Evolutionary conservation across 2,888 invertebrate species (phyloP), one percentile per base, ranked within the genome.

Genomic region (Linnaemya vulpina): DNA sequence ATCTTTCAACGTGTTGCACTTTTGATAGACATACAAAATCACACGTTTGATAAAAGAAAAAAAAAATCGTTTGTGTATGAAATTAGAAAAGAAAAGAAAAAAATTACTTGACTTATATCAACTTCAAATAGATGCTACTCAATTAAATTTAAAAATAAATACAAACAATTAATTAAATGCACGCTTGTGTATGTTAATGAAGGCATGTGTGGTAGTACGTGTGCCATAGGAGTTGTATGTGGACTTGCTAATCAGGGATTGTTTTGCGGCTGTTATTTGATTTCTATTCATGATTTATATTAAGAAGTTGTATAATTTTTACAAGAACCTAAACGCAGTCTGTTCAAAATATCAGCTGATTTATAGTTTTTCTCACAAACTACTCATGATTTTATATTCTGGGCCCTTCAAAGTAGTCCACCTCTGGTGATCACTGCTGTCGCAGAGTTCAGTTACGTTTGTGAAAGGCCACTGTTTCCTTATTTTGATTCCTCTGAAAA

Each of bases 1-100:
- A 86, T 87, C 82, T 87, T 84, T 87, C 84, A 86, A 81, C 75
- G 70, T 80, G 83, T 79, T 87, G 87, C 87, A 87, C 86, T 87
- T 86, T 86, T 75, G 83, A 78, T 86, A 86, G 84, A 87, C 83
- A 76, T 67, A 53, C 15, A 49, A 46, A 65, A 30, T 71, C 76
- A 73, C 67, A 51, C 58, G 43, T 70, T 77, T 40, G 38, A 67
- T 67, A 49, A 67, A 76, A 76, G n/a, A n/a, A n/a, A n/a, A n/a
- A n/a, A n/a, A n/a, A n/a, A n/a, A n/a, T 67, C 67, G 67, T 58
- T 65, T 67, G n/a, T n/a, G 53, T 38, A 53, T 40, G 55, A 55
- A n/a, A n/a, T 10, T 30, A 58, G 11, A 46, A 25, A 30, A 7
- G 55, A 25, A 9, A 3, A 20, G 13, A 55, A 20, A 67, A 43